phyloP scores from a whole-genome alignment of 1,140 invertebrate species.

The Drosophila pruinosa region DNA sequence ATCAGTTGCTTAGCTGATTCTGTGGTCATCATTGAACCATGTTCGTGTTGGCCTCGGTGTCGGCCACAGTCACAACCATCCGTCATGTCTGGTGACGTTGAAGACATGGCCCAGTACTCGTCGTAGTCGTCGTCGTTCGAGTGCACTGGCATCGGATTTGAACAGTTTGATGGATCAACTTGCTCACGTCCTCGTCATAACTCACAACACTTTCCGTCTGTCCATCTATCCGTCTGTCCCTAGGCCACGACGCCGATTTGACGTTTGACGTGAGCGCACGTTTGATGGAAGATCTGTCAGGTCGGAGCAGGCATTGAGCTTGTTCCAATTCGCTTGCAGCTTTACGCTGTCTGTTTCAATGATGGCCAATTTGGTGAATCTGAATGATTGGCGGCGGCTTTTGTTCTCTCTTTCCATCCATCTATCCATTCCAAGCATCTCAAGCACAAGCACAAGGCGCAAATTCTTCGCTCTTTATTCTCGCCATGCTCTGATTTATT shows the following conservation, averaged over 20 bases:
- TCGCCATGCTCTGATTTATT: constrained; percentile 74
- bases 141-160: constrained; percentile 71
- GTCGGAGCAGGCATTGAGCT: constrained; percentile 54
- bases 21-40: constrained; percentile 26
- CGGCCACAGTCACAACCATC: constrained; percentile 75
- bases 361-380: constrained; percentile 72
- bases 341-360: constrained; percentile 76
- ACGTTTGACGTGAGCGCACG: constrained; percentile 77
- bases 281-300: constrained; percentile 78
- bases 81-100: constrained; percentile 63
- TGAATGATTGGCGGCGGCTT: constrained; percentile 78
- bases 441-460: neutral
- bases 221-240: constrained; percentile 9
- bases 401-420: constrained; percentile 53
- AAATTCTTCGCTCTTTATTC: constrained; percentile 62
- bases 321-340: constrained; percentile 67
- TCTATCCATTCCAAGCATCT: neutral
- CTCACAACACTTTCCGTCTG: constrained; percentile 68
- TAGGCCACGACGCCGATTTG: constrained; percentile 67
- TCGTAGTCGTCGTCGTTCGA: constrained; percentile 46
- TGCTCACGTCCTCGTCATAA: constrained; percentile 76
- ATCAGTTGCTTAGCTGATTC: neutral
- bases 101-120: constrained; percentile 51
- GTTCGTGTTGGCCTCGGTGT: constrained; percentile 48
- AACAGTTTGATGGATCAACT: constrained; percentile 80